A percentile compares a stretch with the other conserved stretches of the same genome.
Conservation (phyloP, 2,888 invertebrate genomes). For the Parascotia fuliginaria region DNA sequence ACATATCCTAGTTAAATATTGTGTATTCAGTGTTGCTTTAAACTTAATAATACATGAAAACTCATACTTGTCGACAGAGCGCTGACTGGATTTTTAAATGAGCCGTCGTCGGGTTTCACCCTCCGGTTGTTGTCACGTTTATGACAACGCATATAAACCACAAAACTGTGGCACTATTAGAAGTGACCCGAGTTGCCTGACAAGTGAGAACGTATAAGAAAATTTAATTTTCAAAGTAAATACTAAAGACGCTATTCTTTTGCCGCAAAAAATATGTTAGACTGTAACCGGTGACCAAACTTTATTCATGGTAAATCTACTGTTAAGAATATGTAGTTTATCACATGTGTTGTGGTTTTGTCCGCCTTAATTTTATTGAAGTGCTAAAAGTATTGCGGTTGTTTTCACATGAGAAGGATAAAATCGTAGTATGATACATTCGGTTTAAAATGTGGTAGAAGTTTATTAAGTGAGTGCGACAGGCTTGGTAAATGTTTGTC, state of each 20-base stretch:
- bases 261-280: no score
- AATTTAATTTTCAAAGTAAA: no score
- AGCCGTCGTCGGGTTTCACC: slow-evolving; percentile 48
- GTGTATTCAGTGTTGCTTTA: slow-evolving; percentile 14
- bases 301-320: no score
- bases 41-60: slow-evolving; percentile 41
- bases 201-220: no score
- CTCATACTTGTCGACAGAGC: slow-evolving; percentile 46
- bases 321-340: slow-evolving; percentile 3
- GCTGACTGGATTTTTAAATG: slow-evolving; percentile 61
- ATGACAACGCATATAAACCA: slow-evolving; percentile 27
- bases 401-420: not conserved
- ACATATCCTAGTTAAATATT: not conserved
- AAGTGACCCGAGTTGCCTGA: no score
- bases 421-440: not conserved
- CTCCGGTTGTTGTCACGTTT: slow-evolving; percentile 29
- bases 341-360: not conserved
- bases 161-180: no score
- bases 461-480: not conserved
- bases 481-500: no score
- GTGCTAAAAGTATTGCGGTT: slow-evolving; percentile 1
- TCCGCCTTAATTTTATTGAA: not conserved
- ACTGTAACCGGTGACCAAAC: no score
- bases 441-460: not conserved
- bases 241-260: no score